Evolutionary conservation across 37 sponge, comb jelly and placozoan genomes (phyloP).

Genomic region (Axinella damicornis): DNA sequence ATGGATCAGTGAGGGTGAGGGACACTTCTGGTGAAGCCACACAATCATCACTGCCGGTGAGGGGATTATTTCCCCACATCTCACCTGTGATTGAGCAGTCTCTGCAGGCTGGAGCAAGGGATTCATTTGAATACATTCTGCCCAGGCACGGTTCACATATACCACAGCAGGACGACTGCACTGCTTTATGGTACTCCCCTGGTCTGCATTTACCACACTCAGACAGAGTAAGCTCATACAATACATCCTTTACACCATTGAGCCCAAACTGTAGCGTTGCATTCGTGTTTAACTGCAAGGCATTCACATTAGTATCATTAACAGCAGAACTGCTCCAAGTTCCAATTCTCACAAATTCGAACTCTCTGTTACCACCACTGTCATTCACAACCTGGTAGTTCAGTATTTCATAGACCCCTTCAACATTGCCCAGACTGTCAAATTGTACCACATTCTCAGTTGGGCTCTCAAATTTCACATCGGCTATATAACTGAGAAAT

Average conservation of each 20-base stretch:
- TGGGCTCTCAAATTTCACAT: slow-evolving; percentile 61
- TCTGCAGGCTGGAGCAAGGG: slow-evolving; percentile 20
- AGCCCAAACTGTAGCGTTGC: slow-evolving; percentile 40
- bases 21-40: slow-evolving; percentile 2
- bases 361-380: not conserved
- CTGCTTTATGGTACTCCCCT: not conserved
- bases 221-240: not conserved
- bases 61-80: slow-evolving; percentile 57
- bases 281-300: not conserved
- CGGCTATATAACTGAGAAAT: slow-evolving; percentile 36
- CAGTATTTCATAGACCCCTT: slow-evolving; percentile 41
- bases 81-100: not conserved
- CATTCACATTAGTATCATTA: not conserved
- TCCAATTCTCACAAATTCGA: slow-evolving; percentile 26
- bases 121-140: slow-evolving; percentile 16
- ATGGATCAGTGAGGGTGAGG: not conserved
- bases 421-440: slow-evolving; percentile 45
- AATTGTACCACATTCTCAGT: slow-evolving; percentile 38
- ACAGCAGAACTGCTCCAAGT: slow-evolving; percentile 28
- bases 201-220: slow-evolving; percentile 1
- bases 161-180: slow-evolving; percentile 67
- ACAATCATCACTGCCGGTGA: slow-evolving; percentile 49
- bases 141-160: slow-evolving; percentile 58
- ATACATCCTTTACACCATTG: not conserved
- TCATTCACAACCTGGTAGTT: slow-evolving; percentile 28